phyloP scores from a whole-genome alignment of 2,113 vertebrate genomes.

The Brachypodius melanocephalos region DNA sequence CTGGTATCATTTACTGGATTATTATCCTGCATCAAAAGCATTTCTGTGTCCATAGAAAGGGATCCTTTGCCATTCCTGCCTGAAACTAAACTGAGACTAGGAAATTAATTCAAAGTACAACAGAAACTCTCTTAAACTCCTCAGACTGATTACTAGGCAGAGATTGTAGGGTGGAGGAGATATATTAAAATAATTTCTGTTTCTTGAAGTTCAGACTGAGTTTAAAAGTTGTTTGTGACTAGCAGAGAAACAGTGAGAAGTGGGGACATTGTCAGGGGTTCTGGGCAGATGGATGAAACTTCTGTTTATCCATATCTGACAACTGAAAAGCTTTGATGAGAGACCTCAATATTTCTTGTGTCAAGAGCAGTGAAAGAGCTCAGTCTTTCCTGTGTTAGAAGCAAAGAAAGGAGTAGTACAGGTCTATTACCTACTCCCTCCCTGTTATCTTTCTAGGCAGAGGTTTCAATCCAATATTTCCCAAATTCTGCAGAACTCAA shows the following conservation, averaged over 20 bases:
- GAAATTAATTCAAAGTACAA: neutral
- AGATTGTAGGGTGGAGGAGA: neutral
- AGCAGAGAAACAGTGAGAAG: neutral
- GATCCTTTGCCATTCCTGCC: neutral
- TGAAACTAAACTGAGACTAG: neutral
- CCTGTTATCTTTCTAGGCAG: neutral
- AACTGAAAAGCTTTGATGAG: neutral
- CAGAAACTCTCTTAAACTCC: neutral
- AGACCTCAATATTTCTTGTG: neutral
- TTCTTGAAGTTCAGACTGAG: neutral
- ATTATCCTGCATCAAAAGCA: neutral
- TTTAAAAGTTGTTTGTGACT: neutral
- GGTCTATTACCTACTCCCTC: neutral
- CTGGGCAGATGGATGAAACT: neutral
- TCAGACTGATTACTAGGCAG: neutral
- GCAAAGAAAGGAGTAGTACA: neutral
- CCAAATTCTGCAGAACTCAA: neutral
- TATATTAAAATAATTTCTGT: neutral
- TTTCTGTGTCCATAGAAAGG: neutral
- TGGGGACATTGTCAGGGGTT: neutral
- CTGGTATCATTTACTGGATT: neutral
- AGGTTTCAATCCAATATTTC: neutral
- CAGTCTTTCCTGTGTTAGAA: neutral
- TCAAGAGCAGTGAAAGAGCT: neutral
- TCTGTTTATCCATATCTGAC: neutral